Percentiles rank a stretch among this genome's conserved stretches.
Conservation (phyloP, 1,140 invertebrate species). For the Drosophila eugracilis region DNA sequence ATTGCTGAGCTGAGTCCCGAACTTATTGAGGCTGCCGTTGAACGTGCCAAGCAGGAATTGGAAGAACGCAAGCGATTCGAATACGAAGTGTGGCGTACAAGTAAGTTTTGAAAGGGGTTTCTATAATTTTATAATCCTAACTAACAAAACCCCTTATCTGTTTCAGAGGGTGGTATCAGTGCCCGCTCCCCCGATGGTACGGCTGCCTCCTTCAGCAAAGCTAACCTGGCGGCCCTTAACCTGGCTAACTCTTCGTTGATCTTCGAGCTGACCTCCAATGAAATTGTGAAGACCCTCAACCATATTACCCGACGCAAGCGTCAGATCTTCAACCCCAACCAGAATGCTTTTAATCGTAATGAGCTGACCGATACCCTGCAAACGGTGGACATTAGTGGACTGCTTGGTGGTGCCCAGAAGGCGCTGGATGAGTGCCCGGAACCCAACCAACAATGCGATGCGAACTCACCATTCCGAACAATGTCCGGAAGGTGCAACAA, state of each 20-base stretch:
- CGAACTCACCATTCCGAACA: slow-evolving; percentile 91
- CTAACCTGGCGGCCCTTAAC: slow-evolving; percentile 92
- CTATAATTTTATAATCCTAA: not conserved
- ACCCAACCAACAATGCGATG: slow-evolving; percentile 89
- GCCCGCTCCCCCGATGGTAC: slow-evolving; percentile 94
- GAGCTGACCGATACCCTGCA: slow-evolving; percentile 90
- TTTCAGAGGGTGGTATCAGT: slow-evolving; percentile 90
- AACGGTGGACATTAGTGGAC: slow-evolving; percentile 89
- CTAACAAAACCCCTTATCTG: slow-evolving; percentile 22
- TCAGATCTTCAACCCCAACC: slow-evolving; percentile 89
- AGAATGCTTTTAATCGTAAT: slow-evolving; percentile 88
- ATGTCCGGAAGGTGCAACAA: slow-evolving; percentile 97
- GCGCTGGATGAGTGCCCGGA: slow-evolving; percentile 86
- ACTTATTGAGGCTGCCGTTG: slow-evolving; percentile 87
- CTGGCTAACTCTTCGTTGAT: slow-evolving; percentile 95
- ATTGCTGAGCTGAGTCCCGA: slow-evolving; percentile 85
- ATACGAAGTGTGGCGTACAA: slow-evolving; percentile 89
- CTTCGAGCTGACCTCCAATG: slow-evolving; percentile 94
- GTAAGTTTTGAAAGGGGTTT: slow-evolving; percentile 43
- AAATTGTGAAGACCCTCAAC: slow-evolving; percentile 90
- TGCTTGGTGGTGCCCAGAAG: slow-evolving; percentile 85
- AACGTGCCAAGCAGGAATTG: slow-evolving; percentile 91
- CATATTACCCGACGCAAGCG: slow-evolving; percentile 88
- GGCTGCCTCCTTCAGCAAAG: slow-evolving; percentile 94
- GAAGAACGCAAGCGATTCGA: slow-evolving; percentile 90